Percentiles rank a stretch among this genome's conserved stretches.
These are phyloP conservation scores for Centropristis striata DNA, from an alignment of 2,113 vertebrate genomes.

Conservation along the genomic window DNA sequence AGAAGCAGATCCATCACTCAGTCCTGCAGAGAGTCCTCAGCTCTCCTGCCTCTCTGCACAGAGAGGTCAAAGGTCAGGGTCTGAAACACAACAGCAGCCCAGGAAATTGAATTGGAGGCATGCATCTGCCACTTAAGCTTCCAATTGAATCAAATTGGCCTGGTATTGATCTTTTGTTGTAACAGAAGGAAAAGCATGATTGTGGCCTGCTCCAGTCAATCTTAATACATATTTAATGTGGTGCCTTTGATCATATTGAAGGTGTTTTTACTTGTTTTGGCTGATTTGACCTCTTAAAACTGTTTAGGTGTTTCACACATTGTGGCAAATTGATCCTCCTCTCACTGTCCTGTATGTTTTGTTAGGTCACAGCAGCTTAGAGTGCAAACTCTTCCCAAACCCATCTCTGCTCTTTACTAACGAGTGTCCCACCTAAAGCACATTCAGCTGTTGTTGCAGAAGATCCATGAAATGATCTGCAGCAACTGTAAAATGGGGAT, in stretches of 20 bases:
- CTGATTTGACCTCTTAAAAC: too few species aligned
- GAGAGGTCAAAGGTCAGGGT: neutral
- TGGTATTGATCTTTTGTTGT: too few species aligned
- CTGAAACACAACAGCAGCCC: neutral
- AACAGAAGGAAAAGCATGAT: neutral
- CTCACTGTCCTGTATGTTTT: too few species aligned
- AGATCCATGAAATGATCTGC: neutral
- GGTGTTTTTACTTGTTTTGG: too few species aligned
- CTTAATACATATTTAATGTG: neutral
- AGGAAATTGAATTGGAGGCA: neutral
- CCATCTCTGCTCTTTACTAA: too few species aligned
- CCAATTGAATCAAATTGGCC: neutral
- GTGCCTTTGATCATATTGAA: neutral
- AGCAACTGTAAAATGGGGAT: neutral
- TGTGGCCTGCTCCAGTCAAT: neutral
- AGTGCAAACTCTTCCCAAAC: neutral
- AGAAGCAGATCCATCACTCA: neutral
- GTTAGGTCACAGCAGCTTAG: too few species aligned
- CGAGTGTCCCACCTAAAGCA: neutral
- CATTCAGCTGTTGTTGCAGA: neutral
- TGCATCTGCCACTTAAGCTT: neutral
- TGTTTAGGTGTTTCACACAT: too few species aligned
- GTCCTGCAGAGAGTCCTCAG: neutral
- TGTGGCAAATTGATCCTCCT: too few species aligned
- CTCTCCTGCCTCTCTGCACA: neutral